These are phyloP conservation scores for Nemotelus pantherinus DNA, from an alignment of 2,888 invertebrate genomes.

Conservation along the genomic window DNA sequence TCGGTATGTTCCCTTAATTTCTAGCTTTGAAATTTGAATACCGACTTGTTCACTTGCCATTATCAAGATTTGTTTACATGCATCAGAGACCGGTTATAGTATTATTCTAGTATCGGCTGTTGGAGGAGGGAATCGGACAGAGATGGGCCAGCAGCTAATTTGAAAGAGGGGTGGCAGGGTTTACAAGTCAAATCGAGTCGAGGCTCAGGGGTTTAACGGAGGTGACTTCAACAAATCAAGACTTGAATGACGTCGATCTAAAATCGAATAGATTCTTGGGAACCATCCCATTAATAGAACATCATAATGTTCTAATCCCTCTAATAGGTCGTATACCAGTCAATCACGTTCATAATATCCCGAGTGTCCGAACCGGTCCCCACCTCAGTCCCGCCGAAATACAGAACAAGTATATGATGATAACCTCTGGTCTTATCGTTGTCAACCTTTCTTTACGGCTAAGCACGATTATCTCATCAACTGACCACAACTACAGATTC, in stretches of 20 bases:
- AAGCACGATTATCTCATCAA: conserved; percentile 10
- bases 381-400: not conserved
- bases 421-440: conserved; percentile 12
- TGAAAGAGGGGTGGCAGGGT: not conserved
- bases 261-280: no score
- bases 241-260: no score
- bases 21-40: conserved; percentile 9
- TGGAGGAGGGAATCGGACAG: not conserved
- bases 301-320: not conserved
- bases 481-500: conserved; percentile 10
- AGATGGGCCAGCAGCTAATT: not conserved
- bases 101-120: conserved; percentile 22
- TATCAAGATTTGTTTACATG: conserved; percentile 39
- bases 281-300: no score
- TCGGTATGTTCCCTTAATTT: conserved; percentile 11
- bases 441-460: conserved; percentile 6
- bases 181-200: conserved; percentile 1
- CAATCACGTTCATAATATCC: not conserved
- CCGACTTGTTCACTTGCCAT: conserved; percentile 1
- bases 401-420: conserved; percentile 1
- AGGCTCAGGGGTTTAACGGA: not conserved
- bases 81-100: conserved; percentile 35
- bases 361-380: not conserved
- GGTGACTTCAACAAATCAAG: conserved; percentile 1
- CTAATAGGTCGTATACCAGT: not conserved